These are phyloP conservation scores for Propsilocerus akamusi DNA, from an alignment of 1,140 invertebrate genomes.

Conservation along the genomic window DNA sequence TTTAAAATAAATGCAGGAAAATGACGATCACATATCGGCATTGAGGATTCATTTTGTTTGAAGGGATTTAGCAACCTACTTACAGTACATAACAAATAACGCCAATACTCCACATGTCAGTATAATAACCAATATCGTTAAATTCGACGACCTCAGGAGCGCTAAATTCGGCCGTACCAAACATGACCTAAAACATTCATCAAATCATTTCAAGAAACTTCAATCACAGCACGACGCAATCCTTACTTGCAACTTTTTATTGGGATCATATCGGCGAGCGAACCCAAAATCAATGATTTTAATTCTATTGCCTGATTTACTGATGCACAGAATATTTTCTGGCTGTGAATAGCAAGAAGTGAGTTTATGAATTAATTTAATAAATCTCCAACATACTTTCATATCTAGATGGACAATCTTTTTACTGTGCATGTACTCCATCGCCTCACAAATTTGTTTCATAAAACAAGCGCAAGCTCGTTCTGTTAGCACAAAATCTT, in stretches of 20 bases:
- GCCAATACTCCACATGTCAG: slow-evolving; percentile 92
- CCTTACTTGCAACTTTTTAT: slow-evolving; percentile 60
- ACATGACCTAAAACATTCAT: slow-evolving; percentile 37
- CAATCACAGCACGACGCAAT: too few relatives aligned
- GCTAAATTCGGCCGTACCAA: slow-evolving; percentile 91
- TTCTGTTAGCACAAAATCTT: slow-evolving; percentile 88
- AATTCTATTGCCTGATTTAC: slow-evolving; percentile 78
- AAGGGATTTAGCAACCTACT: slow-evolving; percentile 29
- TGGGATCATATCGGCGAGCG: slow-evolving; percentile 71
- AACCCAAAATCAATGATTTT: slow-evolving; percentile 96
- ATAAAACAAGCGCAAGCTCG: slow-evolving; percentile 84
- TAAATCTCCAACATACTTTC: slow-evolving; percentile 36
- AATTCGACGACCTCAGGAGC: slow-evolving; percentile 94
- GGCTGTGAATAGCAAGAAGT: background rate
- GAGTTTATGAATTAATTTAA: background rate
- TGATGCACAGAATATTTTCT: slow-evolving; percentile 48
- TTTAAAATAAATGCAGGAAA: background rate
- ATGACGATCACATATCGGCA: background rate
- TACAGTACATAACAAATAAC: slow-evolving; percentile 92
- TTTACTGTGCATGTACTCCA: slow-evolving; percentile 82
- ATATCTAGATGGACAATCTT: slow-evolving; percentile 86
- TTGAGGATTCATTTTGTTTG: background rate
- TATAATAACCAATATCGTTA: slow-evolving; percentile 75
- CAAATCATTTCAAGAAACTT: background rate
- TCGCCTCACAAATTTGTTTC: slow-evolving; percentile 87